Evolutionary conservation across 1,140 invertebrate genomes (phyloP), one percentile per base, ranked within the genome.

Genomic region (Orius insidiosus): DNA sequence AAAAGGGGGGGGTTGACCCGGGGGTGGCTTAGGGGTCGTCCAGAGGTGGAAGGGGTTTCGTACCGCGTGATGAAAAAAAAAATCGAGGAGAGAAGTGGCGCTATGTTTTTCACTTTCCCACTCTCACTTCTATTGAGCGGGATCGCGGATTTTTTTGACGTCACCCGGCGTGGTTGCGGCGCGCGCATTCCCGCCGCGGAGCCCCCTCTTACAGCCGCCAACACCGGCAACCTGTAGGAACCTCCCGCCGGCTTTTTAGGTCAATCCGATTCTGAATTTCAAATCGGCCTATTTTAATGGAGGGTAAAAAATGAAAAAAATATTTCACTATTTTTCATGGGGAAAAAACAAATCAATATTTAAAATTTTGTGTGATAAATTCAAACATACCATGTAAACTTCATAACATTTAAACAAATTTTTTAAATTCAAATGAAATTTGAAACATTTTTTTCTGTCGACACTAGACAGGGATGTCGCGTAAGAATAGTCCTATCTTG

Each of bases 51-150:
- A 24, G 7, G 24, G 24, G 24, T 3, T 24, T 7, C 24, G 24
- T 24, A 7, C 24, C 24, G 24, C 24, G 24, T 24, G 7, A 33
- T 13, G 35, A n/a, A n/a, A 41, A 24, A 24, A n/a, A n/a, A n/a
- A n/a, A n/a, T n/a, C n/a, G n/a, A 24, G 24, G 24, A 7, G 24
- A 6, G 15, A 14, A 14, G 31, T 6, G 11, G 42, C 13, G 19
- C 24, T 16, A n/a, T 13, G 15, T 16, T 18, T 35, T 46, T 46
- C 33, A 34, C 45, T 38, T 39, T 34, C 33, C 31, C 30, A 43
- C 40, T 48, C 40, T 43, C 46, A 42, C 46, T 48, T 48, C 15
- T 43, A 42, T 48, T 48, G 39, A 43, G 46, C 46, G 46, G 39
- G 46, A 44, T 13, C 16, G 19, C 16, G 39, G 15, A 14, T 13